Conservation (phyloP, 1,140 invertebrate species). For the Coenobita brevimanus region DNA sequence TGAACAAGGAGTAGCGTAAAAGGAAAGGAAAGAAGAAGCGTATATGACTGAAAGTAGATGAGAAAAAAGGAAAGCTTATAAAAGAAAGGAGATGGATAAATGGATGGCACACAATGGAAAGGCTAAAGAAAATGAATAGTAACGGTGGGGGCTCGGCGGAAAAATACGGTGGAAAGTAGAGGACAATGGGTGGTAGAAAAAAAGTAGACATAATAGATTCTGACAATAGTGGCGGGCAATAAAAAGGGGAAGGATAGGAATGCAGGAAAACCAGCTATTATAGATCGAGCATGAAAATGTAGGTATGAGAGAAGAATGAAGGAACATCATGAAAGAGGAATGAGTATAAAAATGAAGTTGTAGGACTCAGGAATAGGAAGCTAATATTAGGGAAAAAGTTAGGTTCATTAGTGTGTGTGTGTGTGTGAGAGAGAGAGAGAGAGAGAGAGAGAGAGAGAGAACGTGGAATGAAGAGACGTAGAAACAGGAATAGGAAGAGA, state of each 20-base stretch:
- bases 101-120: neutral
- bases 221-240: neutral
- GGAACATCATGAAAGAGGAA: too few species aligned
- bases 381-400: too few species aligned
- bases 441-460: conserved; percentile 4
- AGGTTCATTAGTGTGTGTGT: too few species aligned
- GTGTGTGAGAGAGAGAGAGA: neutral
- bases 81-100: neutral
- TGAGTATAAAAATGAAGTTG: too few species aligned
- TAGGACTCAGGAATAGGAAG: too few species aligned
- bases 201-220: neutral
- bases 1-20: neutral
- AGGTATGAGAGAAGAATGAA: too few species aligned
- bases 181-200: neutral
- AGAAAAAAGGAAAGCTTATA: neutral
- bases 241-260: neutral
- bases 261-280: neutral
- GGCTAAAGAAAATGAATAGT: neutral
- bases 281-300: too few species aligned
- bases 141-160: neutral
- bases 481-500: neutral
- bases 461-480: neutral
- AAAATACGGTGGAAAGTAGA: neutral
- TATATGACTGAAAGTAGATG: neutral
- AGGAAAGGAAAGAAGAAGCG: neutral